Evolutionary conservation across 2,797 vertebrate genomes (phyloP).

Genomic region (Alfaro cultratus): DNA sequence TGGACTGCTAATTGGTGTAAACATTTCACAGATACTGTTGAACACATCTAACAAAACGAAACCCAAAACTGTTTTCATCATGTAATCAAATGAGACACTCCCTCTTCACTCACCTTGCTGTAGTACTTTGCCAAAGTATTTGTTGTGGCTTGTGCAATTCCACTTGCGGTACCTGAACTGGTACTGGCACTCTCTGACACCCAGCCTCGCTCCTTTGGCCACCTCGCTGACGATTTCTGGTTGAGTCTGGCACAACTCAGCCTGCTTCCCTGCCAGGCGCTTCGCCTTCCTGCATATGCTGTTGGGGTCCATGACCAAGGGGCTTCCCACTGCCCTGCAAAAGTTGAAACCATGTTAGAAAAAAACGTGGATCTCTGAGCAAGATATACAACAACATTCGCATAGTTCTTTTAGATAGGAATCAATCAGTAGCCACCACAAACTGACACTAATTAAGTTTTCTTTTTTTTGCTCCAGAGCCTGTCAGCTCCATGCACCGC

Average conservation of each 20-base stretch:
- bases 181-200: conserved; percentile 95
- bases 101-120: conserved; percentile 89
- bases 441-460: conserved; percentile 14
- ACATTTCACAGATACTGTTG: neutral
- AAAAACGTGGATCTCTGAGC: neutral
- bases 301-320: conserved; percentile 99
- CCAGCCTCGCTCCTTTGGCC: conserved; percentile 93
- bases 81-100: neutral
- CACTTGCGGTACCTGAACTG: conserved; percentile 97
- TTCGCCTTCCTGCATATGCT: conserved; percentile 98
- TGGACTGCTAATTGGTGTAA: neutral
- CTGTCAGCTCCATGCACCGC: conserved; percentile 48
- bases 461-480: conserved; percentile 14
- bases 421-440: conserved; percentile 39
- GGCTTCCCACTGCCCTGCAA: conserved; percentile 96
- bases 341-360: conserved; percentile 39
- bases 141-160: conserved; percentile 99
- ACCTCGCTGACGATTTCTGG: conserved; percentile 95
- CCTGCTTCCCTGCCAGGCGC: conserved; percentile 92
- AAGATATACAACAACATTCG: conserved; percentile 5
- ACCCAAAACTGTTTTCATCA: neutral
- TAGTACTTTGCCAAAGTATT: conserved; percentile 96
- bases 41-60: neutral
- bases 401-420: neutral
- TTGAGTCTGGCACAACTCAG: conserved; percentile 95